Evolutionary conservation across 1,140 invertebrate species (phyloP).

Genomic region (Galendromus occidentalis): DNA sequence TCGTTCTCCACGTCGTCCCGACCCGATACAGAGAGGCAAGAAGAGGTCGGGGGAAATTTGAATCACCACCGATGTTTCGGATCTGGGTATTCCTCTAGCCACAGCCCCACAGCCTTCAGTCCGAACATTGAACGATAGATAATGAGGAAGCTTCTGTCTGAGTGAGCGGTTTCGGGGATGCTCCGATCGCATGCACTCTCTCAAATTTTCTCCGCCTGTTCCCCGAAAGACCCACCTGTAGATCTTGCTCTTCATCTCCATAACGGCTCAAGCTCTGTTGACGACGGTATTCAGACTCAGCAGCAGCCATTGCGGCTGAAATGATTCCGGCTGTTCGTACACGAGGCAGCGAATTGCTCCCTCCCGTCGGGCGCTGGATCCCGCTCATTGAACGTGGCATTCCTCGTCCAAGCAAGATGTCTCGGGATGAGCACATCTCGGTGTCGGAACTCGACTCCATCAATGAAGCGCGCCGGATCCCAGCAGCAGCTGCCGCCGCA

Average conservation of each 20-base stretch:
- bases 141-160: too few relatives aligned
- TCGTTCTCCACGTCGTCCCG: too few relatives aligned
- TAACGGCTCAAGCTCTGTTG: conserved; percentile 17
- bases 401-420: conserved; percentile 18
- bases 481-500: conserved; percentile 29
- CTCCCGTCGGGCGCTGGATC: conserved; percentile 21
- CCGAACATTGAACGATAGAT: too few relatives aligned
- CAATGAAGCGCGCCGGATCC: conserved; percentile 16
- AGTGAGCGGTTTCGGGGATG: too few relatives aligned
- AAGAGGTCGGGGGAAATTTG: too few relatives aligned
- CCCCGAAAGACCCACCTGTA: neutral
- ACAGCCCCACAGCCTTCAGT: too few relatives aligned
- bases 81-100: too few relatives aligned
- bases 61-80: too few relatives aligned
- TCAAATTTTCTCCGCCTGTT: conserved; percentile 18
- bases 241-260: conserved; percentile 8
- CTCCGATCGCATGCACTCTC: too few relatives aligned
- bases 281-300: conserved; percentile 11
- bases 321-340: conserved; percentile 15
- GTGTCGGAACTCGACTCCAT: conserved; percentile 11
- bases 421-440: conserved; percentile 7
- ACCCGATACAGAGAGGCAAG: too few relatives aligned
- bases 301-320: conserved; percentile 14
- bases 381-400: conserved; percentile 22
- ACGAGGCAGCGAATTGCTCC: conserved; percentile 24